These are phyloP conservation scores for Agrochola circellaris DNA, from an alignment of 2,888 invertebrate genomes.

Conservation along the genomic window DNA sequence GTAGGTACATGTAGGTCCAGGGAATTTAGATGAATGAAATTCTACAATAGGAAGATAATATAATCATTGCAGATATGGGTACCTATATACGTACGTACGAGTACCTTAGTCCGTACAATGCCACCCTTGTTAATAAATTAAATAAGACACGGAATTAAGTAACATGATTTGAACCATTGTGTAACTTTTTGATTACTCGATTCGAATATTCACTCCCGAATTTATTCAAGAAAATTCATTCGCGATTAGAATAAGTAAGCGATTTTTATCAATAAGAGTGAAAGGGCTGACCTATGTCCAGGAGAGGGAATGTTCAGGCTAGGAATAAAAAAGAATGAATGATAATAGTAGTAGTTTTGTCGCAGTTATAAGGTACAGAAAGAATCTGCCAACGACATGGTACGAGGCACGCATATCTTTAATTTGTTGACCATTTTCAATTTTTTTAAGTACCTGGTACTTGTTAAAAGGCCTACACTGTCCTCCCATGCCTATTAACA, in stretches of 20 bases:
- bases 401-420: neutral
- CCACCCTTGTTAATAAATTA: neutral
- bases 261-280: constrained; percentile 1
- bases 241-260: neutral
- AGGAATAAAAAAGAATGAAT: neutral
- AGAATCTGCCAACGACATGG: neutral
- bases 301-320: neutral
- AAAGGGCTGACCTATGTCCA: neutral
- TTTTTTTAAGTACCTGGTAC: no score
- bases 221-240: neutral
- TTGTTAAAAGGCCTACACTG: no score
- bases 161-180: neutral
- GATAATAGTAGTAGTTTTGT: neutral
- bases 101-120: neutral
- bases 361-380: neutral
- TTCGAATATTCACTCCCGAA: neutral
- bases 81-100: neutral
- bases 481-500: no score
- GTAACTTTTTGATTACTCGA: neutral
- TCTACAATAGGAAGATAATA: no score
- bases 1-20: neutral
- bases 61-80: neutral
- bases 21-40: no score
- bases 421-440: no score
- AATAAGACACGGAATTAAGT: neutral